A percentile compares a stretch with the other conserved stretches of the same genome.
Conservation (phyloP, 2,113 vertebrate species). For the Suncus etruscus region DNA sequence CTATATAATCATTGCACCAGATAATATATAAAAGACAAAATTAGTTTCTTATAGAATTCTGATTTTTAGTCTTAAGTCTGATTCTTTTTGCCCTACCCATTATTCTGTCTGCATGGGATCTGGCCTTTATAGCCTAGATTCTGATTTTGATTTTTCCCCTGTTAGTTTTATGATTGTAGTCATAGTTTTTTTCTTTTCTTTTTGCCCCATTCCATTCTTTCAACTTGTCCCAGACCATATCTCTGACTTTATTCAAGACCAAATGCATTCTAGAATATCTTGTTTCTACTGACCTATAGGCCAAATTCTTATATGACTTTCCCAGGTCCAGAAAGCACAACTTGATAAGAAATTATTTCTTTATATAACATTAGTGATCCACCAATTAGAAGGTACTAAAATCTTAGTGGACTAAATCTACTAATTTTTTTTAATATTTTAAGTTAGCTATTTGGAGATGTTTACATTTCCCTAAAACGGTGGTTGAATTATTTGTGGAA, state of each 20-base stretch:
- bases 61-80: not conserved
- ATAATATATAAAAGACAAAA: not conserved
- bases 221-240: not conserved
- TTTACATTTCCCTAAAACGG: conserved; percentile 29
- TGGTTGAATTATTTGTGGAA: conserved; percentile 33
- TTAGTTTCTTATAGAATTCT: not conserved
- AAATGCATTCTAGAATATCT: not conserved
- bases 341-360: not conserved
- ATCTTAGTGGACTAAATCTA: conserved; percentile 29
- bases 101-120: not conserved
- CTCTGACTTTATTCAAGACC: not conserved
- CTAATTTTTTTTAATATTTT: conserved; percentile 24
- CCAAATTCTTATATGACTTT: not conserved
- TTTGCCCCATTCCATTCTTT: not conserved
- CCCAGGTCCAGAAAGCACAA: not conserved
- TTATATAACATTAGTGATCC: not conserved
- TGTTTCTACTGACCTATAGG: not conserved
- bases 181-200: too few relatives aligned
- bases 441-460: conserved; percentile 40
- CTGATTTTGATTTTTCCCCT: not conserved
- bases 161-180: not conserved
- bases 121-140: not conserved
- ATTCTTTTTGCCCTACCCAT: not conserved
- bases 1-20: not conserved
- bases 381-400: conserved; percentile 22